These are phyloP conservation scores for Athene noctua DNA, from an alignment of 2,113 vertebrate genomes.

Conservation along the genomic window DNA sequence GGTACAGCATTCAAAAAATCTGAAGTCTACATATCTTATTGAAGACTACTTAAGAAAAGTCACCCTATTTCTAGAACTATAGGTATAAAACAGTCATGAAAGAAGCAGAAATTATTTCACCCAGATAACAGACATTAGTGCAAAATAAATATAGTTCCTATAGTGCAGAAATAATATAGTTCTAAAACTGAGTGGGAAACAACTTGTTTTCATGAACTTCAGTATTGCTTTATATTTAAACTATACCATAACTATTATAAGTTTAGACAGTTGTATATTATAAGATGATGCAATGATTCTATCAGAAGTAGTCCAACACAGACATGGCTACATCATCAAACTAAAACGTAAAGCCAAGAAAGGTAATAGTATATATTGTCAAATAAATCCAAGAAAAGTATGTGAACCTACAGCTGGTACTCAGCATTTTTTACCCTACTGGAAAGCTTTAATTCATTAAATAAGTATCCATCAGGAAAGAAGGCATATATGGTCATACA, in stretches of 20 bases:
- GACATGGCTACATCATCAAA: background rate
- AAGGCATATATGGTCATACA: rapidly evolving
- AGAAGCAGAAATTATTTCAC: background rate
- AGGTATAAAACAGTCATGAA: background rate
- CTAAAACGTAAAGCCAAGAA: background rate
- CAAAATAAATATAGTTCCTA: too few species aligned
- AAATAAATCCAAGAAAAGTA: background rate
- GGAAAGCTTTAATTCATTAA: background rate
- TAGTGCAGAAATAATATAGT: background rate
- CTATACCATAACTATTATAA: background rate
- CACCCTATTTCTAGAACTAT: background rate
- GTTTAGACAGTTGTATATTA: background rate
- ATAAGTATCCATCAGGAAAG: background rate
- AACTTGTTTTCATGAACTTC: background rate
- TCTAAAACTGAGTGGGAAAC: background rate
- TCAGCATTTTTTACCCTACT: background rate
- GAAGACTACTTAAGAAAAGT: background rate
- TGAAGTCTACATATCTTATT: background rate
- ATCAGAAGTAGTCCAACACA: background rate
- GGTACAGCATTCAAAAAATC: background rate
- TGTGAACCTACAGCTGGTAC: background rate
- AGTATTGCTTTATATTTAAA: background rate
- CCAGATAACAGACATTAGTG: background rate
- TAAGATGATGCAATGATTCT: background rate
- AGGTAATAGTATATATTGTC: rapidly evolving